Conservation (phyloP, 2,888 invertebrate genomes). For the Eupithecia dodoneata region DNA sequence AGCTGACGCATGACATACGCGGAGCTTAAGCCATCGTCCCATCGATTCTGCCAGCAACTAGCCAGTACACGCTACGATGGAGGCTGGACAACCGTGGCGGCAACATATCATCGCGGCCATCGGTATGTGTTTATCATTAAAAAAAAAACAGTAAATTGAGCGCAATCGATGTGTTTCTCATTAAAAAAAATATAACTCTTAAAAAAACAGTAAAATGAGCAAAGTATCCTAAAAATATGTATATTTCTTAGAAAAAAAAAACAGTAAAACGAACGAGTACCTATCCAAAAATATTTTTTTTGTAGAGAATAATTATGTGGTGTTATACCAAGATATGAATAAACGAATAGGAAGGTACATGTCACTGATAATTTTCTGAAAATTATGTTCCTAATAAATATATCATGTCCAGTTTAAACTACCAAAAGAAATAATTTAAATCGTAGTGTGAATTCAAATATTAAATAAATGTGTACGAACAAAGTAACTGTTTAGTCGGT, state of each 20-base stretch:
- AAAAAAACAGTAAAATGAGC: no score
- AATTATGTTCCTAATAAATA: neutral
- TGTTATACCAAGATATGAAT: no score
- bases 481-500: neutral
- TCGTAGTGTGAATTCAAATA: neutral
- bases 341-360: no score
- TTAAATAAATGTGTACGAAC: neutral
- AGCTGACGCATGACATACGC: neutral
- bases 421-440: neutral
- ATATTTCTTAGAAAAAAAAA: neutral
- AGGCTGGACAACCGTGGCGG: constrained; percentile 78
- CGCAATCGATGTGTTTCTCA: no score
- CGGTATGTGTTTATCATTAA: neutral
- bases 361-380: no score
- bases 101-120: constrained; percentile 8
- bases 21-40: neutral
- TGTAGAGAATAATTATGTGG: neutral
- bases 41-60: neutral
- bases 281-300: neutral
- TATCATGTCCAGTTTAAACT: neutral
- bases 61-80: constrained; percentile 75
- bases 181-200: no score
- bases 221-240: no score
- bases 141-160: no score
- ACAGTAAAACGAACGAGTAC: neutral